A percentile compares a stretch with the other conserved stretches of the same genome.
Evolutionary conservation across 2,797 vertebrate genomes (phyloP).

Genomic region (Anniella stebbinsi): DNA sequence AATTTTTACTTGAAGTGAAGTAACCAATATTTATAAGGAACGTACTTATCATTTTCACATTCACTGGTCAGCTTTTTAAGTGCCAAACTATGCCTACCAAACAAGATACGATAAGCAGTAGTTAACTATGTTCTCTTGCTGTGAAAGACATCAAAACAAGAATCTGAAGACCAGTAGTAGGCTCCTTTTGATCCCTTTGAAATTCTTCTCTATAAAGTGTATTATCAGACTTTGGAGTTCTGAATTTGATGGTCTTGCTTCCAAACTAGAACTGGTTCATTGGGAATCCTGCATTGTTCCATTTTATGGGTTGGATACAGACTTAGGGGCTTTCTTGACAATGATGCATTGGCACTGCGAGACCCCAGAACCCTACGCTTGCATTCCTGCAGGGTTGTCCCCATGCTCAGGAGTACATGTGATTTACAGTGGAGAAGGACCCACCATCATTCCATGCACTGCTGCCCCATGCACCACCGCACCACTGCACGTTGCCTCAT

Average conservation of each 20-base stretch:
- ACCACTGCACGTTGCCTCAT: too few species aligned
- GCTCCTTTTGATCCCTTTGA: not conserved
- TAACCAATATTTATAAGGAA: not conserved
- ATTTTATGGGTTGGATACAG: not conserved
- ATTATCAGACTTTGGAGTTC: not conserved
- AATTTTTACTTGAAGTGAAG: conserved; percentile 27
- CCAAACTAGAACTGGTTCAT: not conserved
- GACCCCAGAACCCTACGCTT: too few species aligned
- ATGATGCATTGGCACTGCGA: too few species aligned
- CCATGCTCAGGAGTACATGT: too few species aligned
- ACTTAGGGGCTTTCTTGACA: too few species aligned
- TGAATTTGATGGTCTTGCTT: not conserved
- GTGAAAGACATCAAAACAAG: not conserved
- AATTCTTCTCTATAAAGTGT: not conserved
- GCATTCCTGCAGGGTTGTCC: too few species aligned
- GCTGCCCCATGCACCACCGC: too few species aligned
- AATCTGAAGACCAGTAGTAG: conserved; percentile 6
- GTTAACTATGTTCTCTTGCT: not conserved
- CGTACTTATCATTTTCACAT: not conserved
- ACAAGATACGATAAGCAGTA: not conserved
- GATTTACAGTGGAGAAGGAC: too few species aligned
- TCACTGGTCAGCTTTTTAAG: not conserved
- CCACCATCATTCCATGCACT: too few species aligned
- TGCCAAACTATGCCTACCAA: not conserved
- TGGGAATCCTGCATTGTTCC: not conserved